Conservation (phyloP, 2,888 invertebrate species). For the Andrena minutula region DNA sequence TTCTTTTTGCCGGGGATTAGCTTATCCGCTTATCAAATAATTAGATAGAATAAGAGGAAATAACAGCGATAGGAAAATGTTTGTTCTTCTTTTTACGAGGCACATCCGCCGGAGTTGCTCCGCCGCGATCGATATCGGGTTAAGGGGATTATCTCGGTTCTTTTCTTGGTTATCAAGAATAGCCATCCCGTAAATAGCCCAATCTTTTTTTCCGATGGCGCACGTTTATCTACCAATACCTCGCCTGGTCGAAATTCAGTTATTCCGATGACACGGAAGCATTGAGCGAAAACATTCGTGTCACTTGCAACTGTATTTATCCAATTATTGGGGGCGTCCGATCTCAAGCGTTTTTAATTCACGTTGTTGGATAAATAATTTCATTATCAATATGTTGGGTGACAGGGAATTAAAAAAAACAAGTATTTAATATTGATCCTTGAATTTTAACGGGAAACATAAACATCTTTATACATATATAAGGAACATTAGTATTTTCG, state of each 20-base stretch:
- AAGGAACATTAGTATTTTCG: too few relatives aligned
- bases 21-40: constrained; percentile 21
- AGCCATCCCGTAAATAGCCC: not conserved
- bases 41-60: constrained; percentile 19
- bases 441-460: too few relatives aligned
- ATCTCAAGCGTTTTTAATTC: not conserved
- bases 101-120: not conserved
- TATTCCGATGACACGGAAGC: not conserved
- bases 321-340: not conserved
- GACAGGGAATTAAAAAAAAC: too few relatives aligned
- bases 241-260: not conserved
- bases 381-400: too few relatives aligned
- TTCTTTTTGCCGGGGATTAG: not conserved
- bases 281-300: not conserved
- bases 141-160: not conserved
- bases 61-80: constrained; percentile 1
- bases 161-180: not conserved
- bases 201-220: not conserved
- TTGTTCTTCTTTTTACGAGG: constrained; percentile 8
- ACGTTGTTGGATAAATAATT: too few relatives aligned
- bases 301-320: constrained; percentile 12
- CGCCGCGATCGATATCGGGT: constrained; percentile 24
- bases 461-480: too few relatives aligned
- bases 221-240: not conserved
- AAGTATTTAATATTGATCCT: too few relatives aligned